phyloP scores from a whole-genome alignment of 2,797 vertebrate genomes.

The Chloroceryle inda region DNA sequence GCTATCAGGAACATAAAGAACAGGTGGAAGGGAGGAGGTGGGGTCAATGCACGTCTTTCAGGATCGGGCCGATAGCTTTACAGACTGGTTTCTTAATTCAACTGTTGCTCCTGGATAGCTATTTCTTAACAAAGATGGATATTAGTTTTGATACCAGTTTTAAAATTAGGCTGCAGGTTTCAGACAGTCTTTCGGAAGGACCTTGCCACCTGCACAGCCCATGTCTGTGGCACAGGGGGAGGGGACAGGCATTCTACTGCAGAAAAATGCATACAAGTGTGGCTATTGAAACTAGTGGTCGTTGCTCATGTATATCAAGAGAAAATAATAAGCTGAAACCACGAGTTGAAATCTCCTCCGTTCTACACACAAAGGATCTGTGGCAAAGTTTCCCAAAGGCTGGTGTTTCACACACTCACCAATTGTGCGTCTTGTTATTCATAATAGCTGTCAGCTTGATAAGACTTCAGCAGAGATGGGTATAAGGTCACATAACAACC shows the following conservation, averaged over 20 bases:
- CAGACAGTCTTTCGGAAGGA: background rate
- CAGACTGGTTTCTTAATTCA: background rate
- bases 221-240: background rate
- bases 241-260: background rate
- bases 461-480: background rate
- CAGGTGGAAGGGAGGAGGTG: background rate
- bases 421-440: background rate
- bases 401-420: background rate
- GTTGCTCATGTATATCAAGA: background rate
- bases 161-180: background rate
- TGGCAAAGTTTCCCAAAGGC: background rate
- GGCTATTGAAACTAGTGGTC: background rate
- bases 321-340: background rate
- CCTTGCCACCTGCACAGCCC: background rate
- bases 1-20: background rate
- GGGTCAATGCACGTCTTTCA: background rate
- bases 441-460: background rate
- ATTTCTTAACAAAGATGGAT: background rate
- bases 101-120: background rate
- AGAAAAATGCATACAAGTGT: background rate
- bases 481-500: background rate
- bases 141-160: background rate
- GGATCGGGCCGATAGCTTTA: background rate
- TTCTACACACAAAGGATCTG: background rate
- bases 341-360: background rate